A percentile compares a stretch with the other conserved stretches of the same genome.
Conservation (phyloP, 2,888 invertebrate species). For the Cataglyphis cursor region DNA sequence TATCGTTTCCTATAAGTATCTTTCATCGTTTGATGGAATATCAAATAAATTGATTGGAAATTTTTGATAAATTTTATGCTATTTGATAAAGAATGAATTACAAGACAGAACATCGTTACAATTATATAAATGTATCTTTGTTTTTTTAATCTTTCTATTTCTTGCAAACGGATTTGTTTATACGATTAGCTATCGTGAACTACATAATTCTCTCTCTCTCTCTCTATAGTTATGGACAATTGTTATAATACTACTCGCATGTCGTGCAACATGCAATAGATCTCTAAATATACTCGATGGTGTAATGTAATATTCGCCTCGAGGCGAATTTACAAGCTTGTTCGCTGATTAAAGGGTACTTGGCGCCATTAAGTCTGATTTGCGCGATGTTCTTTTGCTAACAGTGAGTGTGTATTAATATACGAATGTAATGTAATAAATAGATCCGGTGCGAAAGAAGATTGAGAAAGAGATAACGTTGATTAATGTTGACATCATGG, state of each 20-base stretch:
- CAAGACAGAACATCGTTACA: background rate
- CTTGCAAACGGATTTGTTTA: constrained; percentile 17
- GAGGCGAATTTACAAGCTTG: constrained; percentile 16
- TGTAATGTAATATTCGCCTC: constrained; percentile 25
- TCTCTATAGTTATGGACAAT: constrained; percentile 26
- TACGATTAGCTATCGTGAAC: background rate
- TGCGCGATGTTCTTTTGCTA: constrained; percentile 12
- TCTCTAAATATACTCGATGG: constrained; percentile 45
- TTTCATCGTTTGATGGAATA: background rate
- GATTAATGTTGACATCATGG: constrained; percentile 12
- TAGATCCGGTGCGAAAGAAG: constrained; percentile 10
- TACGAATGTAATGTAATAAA: constrained; percentile 1
- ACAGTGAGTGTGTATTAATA: background rate
- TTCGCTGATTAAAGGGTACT: constrained; percentile 19
- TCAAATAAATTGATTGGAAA: background rate
- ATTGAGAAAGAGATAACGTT: constrained; percentile 4
- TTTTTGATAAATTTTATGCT: background rate
- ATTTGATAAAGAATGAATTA: no score
- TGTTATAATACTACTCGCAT: constrained; percentile 20
- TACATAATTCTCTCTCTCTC: constrained; percentile 18
- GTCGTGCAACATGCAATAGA: constrained; percentile 31
- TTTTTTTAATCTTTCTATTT: background rate
- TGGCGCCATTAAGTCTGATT: constrained; percentile 15
- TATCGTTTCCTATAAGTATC: background rate
- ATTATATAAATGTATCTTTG: background rate